These are phyloP conservation scores for Neoseiulus cucumeris DNA, from an alignment of 1,140 invertebrate genomes.

Conservation along the genomic window DNA sequence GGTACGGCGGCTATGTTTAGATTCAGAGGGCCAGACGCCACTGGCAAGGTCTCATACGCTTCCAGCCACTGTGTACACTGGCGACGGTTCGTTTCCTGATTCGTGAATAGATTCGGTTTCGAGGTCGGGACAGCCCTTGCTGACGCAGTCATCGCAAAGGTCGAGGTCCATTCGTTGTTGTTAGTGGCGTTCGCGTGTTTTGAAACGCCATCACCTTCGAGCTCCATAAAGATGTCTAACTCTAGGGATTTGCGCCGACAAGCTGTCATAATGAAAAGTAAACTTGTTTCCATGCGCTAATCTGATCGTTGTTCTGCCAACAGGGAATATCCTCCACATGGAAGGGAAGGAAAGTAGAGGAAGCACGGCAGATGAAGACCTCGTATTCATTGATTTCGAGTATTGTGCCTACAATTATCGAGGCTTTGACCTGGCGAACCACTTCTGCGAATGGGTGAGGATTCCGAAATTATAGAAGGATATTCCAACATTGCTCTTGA, in stretches of 20 bases:
- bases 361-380: conserved; percentile 32
- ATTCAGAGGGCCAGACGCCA: too few relatives aligned
- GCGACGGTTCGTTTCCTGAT: too few relatives aligned
- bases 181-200: too few relatives aligned
- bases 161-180: not conserved
- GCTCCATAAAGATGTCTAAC: too few relatives aligned
- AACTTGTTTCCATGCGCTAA: too few relatives aligned
- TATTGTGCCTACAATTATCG: conserved; percentile 37
- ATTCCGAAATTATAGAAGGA: too few relatives aligned
- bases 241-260: too few relatives aligned
- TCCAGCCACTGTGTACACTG: too few relatives aligned
- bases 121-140: conserved; percentile 16
- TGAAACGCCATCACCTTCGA: too few relatives aligned
- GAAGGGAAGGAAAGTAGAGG: conserved; percentile 25
- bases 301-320: not conserved
- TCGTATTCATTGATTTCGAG: conserved; percentile 69
- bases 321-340: conserved; percentile 25
- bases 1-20: conserved; percentile 23
- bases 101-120: conserved; percentile 20
- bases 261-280: too few relatives aligned
- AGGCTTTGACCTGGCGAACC: conserved; percentile 86
- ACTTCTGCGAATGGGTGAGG: conserved; percentile 72
- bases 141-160: conserved; percentile 7
- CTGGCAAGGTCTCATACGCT: too few relatives aligned
- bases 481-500: too few relatives aligned